Evolutionary conservation across 2,113 vertebrate species (phyloP).

Genomic region (Gymnobelideus leadbeateri): DNA sequence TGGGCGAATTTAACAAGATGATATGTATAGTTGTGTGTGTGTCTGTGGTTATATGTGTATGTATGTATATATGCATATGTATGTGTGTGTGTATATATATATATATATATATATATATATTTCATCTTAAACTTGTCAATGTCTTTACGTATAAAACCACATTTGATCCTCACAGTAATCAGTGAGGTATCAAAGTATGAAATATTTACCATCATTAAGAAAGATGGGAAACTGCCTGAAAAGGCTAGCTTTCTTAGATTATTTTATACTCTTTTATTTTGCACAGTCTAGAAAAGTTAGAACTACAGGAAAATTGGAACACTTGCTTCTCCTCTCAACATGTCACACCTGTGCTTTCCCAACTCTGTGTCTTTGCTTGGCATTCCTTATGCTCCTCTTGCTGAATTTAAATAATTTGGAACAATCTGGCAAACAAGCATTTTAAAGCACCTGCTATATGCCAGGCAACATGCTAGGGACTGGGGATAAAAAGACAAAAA

Average conservation of each 20-base stretch:
- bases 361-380: not conserved
- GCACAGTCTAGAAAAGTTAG: too few species aligned
- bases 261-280: too few species aligned
- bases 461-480: not conserved
- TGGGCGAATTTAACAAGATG: not conserved
- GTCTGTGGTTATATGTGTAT: too few species aligned
- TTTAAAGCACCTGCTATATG: not conserved
- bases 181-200: not conserved
- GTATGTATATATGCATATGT: not conserved
- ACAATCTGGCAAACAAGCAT: not conserved
- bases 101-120: not conserved
- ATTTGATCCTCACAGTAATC: not conserved
- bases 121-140: not conserved
- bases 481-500: not conserved
- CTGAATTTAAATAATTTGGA: not conserved
- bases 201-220: not conserved
- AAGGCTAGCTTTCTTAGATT: too few species aligned
- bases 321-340: too few species aligned
- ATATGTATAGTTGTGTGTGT: not conserved
- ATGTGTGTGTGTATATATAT: not conserved
- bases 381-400: not conserved
- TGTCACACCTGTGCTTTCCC: not conserved
- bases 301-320: too few species aligned
- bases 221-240: not conserved
- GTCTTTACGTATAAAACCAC: not conserved